These are phyloP conservation scores for Fabriciana adippe DNA, from an alignment of 2,888 invertebrate genomes.

Conservation along the genomic window DNA sequence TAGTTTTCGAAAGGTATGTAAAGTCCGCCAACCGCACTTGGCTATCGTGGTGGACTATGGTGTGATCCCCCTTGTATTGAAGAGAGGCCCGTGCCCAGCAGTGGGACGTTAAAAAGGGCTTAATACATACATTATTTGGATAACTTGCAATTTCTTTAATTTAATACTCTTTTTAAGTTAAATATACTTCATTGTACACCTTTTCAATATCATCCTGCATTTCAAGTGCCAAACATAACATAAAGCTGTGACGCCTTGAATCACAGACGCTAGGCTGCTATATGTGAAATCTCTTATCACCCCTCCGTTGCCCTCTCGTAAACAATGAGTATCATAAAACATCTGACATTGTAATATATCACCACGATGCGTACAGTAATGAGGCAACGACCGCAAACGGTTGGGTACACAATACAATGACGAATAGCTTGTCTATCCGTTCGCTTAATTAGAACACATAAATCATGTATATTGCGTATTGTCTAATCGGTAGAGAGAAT, in stretches of 20 bases:
- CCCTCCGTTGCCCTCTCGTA: neutral
- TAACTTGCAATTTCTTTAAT: too few species aligned
- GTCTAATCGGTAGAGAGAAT: slow-evolving; percentile 1
- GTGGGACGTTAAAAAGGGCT: too few species aligned
- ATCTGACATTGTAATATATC: slow-evolving; percentile 22
- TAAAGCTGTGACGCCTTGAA: neutral
- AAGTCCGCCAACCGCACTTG: too few species aligned
- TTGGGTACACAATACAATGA: slow-evolving; percentile 29
- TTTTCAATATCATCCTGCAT: too few species aligned
- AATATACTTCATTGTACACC: too few species aligned
- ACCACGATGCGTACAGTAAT: slow-evolving; percentile 25
- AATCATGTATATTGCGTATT: slow-evolving; percentile 8
- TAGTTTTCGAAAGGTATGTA: too few species aligned
- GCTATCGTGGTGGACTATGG: too few species aligned
- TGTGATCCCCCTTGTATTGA: too few species aligned
- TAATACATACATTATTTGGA: too few species aligned
- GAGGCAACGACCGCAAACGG: slow-evolving; percentile 27
- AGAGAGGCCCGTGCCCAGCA: too few species aligned
- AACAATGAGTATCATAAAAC: slow-evolving; percentile 17
- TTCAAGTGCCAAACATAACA: neutral
- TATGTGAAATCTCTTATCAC: slow-evolving; percentile 8
- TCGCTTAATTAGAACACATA: slow-evolving; percentile 14
- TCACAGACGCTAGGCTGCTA: neutral
- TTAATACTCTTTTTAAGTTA: too few species aligned
- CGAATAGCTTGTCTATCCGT: slow-evolving; percentile 22